Conservation (phyloP, 1,140 invertebrate species). For the Nasonia vitripennis region DNA sequence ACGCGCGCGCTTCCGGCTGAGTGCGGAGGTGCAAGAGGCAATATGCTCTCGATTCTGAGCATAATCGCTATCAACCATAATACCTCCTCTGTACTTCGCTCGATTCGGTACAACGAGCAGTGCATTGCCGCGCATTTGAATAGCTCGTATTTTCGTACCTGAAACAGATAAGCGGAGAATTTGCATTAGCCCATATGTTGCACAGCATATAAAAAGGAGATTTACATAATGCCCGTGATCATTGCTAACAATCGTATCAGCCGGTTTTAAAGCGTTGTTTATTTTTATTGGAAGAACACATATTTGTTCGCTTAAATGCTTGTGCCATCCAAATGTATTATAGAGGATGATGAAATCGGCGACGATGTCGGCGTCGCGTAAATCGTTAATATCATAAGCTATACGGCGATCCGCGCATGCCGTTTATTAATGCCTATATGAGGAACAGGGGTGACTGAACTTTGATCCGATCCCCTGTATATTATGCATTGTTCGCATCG, state of each 20-base stretch:
- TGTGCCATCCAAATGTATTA: not conserved
- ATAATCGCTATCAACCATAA: conserved; percentile 17
- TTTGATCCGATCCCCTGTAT: too few relatives aligned
- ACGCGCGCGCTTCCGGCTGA: too few relatives aligned
- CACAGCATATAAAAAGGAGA: not conserved
- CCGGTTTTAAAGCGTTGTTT: too few relatives aligned
- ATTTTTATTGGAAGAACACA: not conserved
- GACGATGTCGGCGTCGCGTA: not conserved
- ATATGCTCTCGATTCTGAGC: not conserved
- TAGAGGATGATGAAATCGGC: not conserved
- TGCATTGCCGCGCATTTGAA: conserved; percentile 11
- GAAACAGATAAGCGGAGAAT: conserved; percentile 21
- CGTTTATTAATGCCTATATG: not conserved
- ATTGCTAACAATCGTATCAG: not conserved
- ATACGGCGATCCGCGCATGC: not conserved
- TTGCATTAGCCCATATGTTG: not conserved
- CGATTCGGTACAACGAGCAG: not conserved
- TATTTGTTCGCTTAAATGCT: too few relatives aligned
- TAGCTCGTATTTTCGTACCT: conserved; percentile 26
- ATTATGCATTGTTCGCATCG: too few relatives aligned
- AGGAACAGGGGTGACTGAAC: too few relatives aligned
- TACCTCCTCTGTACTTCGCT: conserved; percentile 23
- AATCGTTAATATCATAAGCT: not conserved
- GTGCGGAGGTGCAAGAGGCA: not conserved
- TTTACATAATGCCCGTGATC: not conserved